Conservation (phyloP, 2,113 vertebrate species). For the Aegithalos caudatus region DNA sequence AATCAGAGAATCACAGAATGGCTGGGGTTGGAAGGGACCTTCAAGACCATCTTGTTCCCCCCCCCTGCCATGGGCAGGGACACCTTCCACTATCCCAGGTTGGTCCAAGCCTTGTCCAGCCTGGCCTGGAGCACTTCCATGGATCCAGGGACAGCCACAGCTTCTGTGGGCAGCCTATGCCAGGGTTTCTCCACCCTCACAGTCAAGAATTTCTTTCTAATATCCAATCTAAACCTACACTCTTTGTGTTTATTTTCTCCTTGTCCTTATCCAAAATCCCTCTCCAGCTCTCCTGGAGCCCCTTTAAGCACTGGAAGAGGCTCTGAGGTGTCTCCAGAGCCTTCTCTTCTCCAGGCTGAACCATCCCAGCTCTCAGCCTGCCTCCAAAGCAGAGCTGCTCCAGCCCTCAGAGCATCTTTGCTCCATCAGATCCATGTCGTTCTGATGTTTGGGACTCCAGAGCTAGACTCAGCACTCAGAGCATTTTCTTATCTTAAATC, state of each 20-base stretch:
- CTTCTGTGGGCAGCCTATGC: not conserved
- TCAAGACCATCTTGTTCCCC: accelerated
- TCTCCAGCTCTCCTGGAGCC: not conserved
- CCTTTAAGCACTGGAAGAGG: not conserved
- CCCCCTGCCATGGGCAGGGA: not conserved
- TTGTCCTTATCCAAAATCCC: not conserved
- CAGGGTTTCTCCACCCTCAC: not conserved
- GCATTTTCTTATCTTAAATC: not conserved
- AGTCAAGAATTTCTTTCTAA: not conserved
- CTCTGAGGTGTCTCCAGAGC: not conserved
- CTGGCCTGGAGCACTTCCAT: accelerated
- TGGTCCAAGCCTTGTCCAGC: accelerated
- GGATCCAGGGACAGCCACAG: not conserved
- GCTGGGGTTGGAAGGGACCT: not conserved
- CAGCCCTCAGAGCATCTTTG: not conserved
- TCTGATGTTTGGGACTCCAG: not conserved
- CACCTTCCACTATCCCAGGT: accelerated
- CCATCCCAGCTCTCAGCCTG: not conserved
- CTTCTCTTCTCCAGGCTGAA: not conserved
- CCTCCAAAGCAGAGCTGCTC: not conserved
- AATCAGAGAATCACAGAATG: not conserved
- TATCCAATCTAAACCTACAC: not conserved
- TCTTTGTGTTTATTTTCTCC: not conserved
- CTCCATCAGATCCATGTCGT: not conserved
- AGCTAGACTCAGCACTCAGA: not conserved